phyloP scores from a whole-genome alignment of 1,140 invertebrate genomes.

The Musca domestica region DNA sequence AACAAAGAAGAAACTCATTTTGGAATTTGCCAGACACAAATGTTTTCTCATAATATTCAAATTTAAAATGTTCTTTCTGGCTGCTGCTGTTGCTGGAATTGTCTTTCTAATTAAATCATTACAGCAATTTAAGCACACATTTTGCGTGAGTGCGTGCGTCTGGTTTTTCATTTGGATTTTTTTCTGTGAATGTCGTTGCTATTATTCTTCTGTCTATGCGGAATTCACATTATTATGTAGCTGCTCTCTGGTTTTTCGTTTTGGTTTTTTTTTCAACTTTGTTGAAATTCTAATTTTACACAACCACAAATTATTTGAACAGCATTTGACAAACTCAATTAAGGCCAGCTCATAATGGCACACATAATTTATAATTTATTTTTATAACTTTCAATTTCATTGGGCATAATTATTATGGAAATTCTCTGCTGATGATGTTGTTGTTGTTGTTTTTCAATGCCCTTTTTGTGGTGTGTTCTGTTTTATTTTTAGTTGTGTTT shows the following conservation, averaged over 20 bases:
- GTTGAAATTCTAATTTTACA: constrained; percentile 9
- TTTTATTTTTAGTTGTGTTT: constrained; percentile 8
- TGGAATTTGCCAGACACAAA: too few relatives aligned
- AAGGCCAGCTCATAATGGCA: constrained; percentile 9
- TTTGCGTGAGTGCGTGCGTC: too few relatives aligned
- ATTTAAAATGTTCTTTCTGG: too few relatives aligned
- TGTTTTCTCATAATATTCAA: too few relatives aligned
- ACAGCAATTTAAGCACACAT: constrained; percentile 1
- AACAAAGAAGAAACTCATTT: too few relatives aligned
- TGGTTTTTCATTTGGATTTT: too few relatives aligned
- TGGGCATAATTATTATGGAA: constrained; percentile 12
- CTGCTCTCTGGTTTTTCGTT: too few relatives aligned
- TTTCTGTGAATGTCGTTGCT: too few relatives aligned
- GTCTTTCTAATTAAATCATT: constrained; percentile 17
- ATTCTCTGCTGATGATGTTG: not conserved
- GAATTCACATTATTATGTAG: too few relatives aligned
- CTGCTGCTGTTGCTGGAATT: too few relatives aligned
- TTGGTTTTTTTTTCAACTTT: not conserved
- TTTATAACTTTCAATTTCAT: constrained; percentile 16
- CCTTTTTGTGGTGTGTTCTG: not conserved
- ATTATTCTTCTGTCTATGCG: too few relatives aligned
- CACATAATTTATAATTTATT: constrained; percentile 10
- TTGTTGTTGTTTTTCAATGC: too few relatives aligned
- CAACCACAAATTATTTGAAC: constrained; percentile 13
- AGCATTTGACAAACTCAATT: constrained; percentile 15